A percentile compares a stretch with the other conserved stretches of the same genome.
These are phyloP conservation scores for Apodemus agrarius DNA, from an alignment of 2,797 vertebrate genomes.

Conservation along the genomic window DNA sequence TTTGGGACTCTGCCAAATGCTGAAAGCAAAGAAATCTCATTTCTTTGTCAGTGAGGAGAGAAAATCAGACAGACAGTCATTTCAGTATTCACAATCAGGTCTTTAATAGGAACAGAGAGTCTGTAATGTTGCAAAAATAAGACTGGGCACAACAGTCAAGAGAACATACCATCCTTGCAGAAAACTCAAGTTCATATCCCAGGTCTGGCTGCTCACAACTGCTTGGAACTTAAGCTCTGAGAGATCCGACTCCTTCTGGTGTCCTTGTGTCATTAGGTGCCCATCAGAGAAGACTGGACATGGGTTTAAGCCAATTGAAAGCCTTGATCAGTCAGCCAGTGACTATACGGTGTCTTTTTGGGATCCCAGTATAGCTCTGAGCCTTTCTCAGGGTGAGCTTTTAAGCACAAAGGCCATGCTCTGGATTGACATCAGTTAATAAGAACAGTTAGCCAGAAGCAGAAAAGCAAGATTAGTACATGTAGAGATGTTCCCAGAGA, in stretches of 20 bases:
- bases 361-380: background rate
- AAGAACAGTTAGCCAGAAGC: background rate
- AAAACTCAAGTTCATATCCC: background rate
- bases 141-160: background rate
- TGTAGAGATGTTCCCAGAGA: background rate
- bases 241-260: background rate
- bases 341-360: background rate
- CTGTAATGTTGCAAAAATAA: background rate
- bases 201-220: background rate
- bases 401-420: background rate
- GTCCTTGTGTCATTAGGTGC: background rate
- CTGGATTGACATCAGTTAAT: background rate
- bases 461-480: background rate
- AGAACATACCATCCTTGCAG: background rate
- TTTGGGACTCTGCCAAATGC: background rate
- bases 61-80: background rate
- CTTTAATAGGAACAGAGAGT: background rate
- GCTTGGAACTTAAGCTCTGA: background rate
- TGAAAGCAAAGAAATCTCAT: constrained; percentile 4
- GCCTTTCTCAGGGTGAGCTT: background rate
- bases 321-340: background rate
- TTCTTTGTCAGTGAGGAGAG: constrained; percentile 30
- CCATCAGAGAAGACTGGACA: background rate
- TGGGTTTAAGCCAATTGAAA: background rate
- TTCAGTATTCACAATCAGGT: background rate